Percentiles rank a stretch among this genome's conserved stretches.
Evolutionary conservation across 2,888 invertebrate species (phyloP).

Genomic region (Epinotia nisella): DNA sequence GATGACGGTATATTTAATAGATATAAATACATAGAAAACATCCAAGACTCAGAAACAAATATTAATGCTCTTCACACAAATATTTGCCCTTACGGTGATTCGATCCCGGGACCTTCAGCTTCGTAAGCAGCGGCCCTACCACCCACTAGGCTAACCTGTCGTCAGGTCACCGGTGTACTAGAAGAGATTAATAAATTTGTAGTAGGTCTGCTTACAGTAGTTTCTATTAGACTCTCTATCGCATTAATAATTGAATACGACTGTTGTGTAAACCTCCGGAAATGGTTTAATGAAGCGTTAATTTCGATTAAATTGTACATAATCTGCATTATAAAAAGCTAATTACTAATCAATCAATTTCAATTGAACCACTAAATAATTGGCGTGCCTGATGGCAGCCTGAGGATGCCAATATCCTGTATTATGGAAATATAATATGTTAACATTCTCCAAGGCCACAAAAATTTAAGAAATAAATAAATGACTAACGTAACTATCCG

Average conservation of each 20-base stretch:
- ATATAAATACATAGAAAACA: no score
- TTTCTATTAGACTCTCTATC: not conserved
- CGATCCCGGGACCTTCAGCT: no score
- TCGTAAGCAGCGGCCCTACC: no score
- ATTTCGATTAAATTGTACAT: not conserved
- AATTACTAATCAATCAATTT: slow-evolving; percentile 1
- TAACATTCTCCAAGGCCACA: not conserved
- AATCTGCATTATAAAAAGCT: slow-evolving; percentile 4
- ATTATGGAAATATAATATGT: not conserved
- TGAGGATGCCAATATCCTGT: not conserved
- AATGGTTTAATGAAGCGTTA: not conserved
- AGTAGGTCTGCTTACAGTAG: no score
- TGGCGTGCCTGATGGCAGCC: not conserved
- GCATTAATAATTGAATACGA: not conserved
- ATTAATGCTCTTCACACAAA: no score
- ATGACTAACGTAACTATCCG: no score
- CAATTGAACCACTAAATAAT: not conserved
- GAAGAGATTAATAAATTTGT: not conserved
- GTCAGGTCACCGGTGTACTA: no score
- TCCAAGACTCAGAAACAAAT: no score
- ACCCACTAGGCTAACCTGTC: no score
- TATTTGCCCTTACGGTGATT: no score
- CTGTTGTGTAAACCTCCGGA: not conserved
- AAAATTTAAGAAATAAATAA: no score
- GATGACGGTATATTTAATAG: no score